Percentiles rank a stretch among this genome's conserved stretches.
These are phyloP conservation scores for Pemphigus obesinymphae DNA, from an alignment of 1,140 invertebrate species.

Conservation along the genomic window DNA sequence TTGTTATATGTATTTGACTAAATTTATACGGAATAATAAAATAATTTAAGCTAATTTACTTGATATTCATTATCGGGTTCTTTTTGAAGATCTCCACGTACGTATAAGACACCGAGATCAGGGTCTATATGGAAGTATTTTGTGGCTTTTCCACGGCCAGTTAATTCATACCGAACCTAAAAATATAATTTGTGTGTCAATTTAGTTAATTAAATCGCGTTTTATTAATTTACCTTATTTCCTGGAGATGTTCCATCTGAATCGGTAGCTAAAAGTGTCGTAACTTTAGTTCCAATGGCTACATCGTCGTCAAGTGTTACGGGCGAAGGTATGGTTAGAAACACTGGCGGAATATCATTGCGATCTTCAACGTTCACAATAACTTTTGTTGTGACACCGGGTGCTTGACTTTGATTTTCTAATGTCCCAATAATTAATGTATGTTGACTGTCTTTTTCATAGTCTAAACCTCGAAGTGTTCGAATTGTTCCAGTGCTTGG, in stretches of 20 bases:
- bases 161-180: conserved; percentile 71
- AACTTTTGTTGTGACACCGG: conserved; percentile 69
- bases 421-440: conserved; percentile 72
- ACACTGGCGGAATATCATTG: conserved; percentile 80
- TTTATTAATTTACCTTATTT: conserved; percentile 60
- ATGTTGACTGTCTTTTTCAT: conserved; percentile 68
- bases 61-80: conserved; percentile 80
- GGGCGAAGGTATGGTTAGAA: conserved; percentile 71
- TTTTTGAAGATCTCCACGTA: conserved; percentile 77
- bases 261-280: conserved; percentile 71
- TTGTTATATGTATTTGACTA: no score
- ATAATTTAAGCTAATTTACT: conserved; percentile 50
- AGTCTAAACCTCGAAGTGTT: conserved; percentile 70
- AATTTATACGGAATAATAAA: neutral
- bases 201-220: neutral
- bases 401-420: conserved; percentile 67
- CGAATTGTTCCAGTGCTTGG: conserved; percentile 70
- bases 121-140: conserved; percentile 84
- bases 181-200: neutral
- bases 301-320: conserved; percentile 78
- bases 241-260: conserved; percentile 75
- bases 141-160: conserved; percentile 69
- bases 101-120: conserved; percentile 69
- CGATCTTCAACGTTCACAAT: conserved; percentile 70
- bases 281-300: conserved; percentile 71